Percentiles rank a stretch among this genome's conserved stretches.
Conservation (phyloP, 1,140 invertebrate species). For the Drosophila elegans region DNA sequence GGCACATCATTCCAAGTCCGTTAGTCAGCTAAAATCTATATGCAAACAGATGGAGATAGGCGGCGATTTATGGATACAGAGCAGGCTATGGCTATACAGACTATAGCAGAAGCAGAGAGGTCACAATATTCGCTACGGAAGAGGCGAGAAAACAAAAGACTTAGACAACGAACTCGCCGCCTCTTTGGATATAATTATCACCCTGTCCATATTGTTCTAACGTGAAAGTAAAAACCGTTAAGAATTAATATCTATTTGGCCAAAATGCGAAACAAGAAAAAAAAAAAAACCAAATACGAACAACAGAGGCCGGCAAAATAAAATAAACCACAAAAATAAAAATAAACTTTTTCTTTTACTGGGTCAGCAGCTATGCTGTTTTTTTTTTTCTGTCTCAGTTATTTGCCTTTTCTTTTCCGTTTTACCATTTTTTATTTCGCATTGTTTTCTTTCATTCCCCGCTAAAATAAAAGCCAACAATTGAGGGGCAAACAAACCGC, state of each 20-base stretch:
- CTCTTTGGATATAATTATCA: constrained; percentile 74
- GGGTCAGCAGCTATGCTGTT: constrained; percentile 57
- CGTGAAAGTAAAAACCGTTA: constrained; percentile 83
- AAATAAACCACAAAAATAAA: constrained; percentile 50
- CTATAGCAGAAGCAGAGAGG: constrained; percentile 2
- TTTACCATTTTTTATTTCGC: constrained; percentile 27
- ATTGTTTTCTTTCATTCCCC: constrained; percentile 16
- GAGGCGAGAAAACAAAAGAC: constrained; percentile 64
- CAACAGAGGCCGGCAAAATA: constrained; percentile 17
- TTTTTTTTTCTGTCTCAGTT: constrained; percentile 34
- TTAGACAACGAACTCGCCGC: constrained; percentile 63
- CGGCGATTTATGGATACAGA: constrained; percentile 26
- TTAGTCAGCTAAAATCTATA: constrained; percentile 51
- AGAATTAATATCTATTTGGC: constrained; percentile 80
- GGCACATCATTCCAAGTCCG: constrained; percentile 56
- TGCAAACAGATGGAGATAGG: constrained; percentile 8
- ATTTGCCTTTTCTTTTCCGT: constrained; percentile 49
- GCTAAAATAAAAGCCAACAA: constrained; percentile 14
- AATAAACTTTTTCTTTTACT: constrained; percentile 83
- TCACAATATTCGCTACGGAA: constrained; percentile 38
- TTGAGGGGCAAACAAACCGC: constrained; percentile 13
- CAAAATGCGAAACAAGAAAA: constrained; percentile 35
- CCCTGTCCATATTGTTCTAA: constrained; percentile 80
- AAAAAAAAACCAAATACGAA: constrained; percentile 11
- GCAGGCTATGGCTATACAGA: not conserved